Base-by-base conservation (phyloP, 2,888 invertebrate genomes). In the Noctuana brunneofusca region DNA sequence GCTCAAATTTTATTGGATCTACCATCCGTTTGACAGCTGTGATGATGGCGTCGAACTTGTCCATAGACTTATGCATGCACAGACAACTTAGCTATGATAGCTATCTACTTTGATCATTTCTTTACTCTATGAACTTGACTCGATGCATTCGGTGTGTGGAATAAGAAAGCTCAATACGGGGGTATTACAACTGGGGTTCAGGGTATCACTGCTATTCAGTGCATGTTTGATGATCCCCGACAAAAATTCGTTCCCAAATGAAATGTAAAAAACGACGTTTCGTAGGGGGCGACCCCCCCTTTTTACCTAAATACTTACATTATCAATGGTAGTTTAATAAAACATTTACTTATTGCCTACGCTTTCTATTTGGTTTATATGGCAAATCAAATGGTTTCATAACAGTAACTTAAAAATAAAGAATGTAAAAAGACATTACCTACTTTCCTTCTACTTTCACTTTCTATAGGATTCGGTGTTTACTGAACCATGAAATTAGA, bases 1-100 rank as follows among this genome's bases (percentile, higher is more conserved):
- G 84, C 86, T 89, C 84, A 80, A 86, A 83, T 89, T 87, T 87
- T 87, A 87, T 88, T 88, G 87, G 88, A 75, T 80, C 24, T 4
- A 18, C 72, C 74, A 71, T 75, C 75, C 71, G 71, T 84, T 87
- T 89, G 89, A 90, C 89, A 89, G 84, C 70, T 66, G 64, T 72
- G 70, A 79, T 82, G 88, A 89, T 90, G 89, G 89, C 88, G 89
- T 80, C 76, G 74, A 72, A 41, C 16, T 35, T 18, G 43, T 11
- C 9, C 43, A 43, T 18, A 43, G 43, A 43, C 11, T 8, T 9
- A 16, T n/a, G n/a, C n/a, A n/a, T n/a, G n/a, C n/a, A n/a, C n/a
- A n/a, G n/a, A n/a, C n/a, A n/a, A n/a, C n/a, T n/a, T n/a, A n/a
- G n/a, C n/a, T n/a, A n/a, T n/a, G n/a, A n/a, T n/a, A n/a, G n/a